Conservation (phyloP, 1,140 invertebrate species). For the Amyelois transitella region DNA sequence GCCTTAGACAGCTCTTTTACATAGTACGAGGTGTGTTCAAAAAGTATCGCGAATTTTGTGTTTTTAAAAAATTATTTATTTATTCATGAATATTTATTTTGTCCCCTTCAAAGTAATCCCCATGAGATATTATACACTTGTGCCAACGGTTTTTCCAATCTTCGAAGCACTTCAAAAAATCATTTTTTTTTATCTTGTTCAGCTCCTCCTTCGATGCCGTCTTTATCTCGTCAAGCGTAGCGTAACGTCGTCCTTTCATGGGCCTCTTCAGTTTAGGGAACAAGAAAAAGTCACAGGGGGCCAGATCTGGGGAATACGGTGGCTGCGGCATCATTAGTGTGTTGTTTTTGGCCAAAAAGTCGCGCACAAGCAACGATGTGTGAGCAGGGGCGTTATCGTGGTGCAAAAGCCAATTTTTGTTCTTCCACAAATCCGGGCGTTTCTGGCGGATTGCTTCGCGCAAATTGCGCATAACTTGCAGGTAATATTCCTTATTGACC, state of each 20-base stretch:
- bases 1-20: neutral
- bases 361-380: too few species aligned
- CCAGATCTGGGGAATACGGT: too few species aligned
- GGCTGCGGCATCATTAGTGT: too few species aligned
- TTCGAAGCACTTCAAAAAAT: neutral
- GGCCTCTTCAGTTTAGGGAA: too few species aligned
- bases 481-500: too few species aligned
- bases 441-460: neutral
- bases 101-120: constrained; percentile 22
- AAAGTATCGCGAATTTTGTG: constrained; percentile 1
- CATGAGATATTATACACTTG: constrained; percentile 14
- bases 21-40: constrained; percentile 4
- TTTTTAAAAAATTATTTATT: constrained; percentile 1
- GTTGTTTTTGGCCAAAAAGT: too few species aligned
- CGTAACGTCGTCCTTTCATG: too few species aligned
- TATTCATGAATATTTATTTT: constrained; percentile 12
- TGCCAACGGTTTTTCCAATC: constrained; percentile 17
- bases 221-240: too few species aligned
- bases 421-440: neutral
- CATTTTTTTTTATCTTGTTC: too few species aligned
- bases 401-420: neutral
- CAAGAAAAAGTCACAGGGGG: too few species aligned
- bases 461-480: too few species aligned
- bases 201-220: too few species aligned
- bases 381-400: neutral